Conservation (phyloP, 2,888 invertebrate genomes). For the Dynastes maya region DNA sequence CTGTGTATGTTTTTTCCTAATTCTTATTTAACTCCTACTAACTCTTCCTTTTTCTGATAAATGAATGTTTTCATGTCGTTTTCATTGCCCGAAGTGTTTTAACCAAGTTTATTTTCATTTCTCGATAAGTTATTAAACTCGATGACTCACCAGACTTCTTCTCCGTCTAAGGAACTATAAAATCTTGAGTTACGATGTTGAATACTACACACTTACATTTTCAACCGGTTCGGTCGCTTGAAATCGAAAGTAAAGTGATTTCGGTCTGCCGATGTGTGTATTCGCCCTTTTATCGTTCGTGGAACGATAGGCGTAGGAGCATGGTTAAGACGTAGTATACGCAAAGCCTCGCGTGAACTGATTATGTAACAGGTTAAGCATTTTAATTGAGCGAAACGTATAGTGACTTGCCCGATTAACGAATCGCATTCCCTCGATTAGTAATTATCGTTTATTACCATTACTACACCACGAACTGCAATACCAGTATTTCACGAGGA, state of each 20-base stretch:
- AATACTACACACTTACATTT: neutral
- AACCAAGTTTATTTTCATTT: no score
- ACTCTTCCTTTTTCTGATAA: no score
- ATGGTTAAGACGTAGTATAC: neutral
- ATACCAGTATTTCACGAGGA: no score
- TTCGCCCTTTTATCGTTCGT: no score
- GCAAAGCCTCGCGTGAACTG: slow-evolving; percentile 19
- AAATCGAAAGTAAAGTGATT: slow-evolving; percentile 37
- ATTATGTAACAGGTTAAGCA: slow-evolving; percentile 30
- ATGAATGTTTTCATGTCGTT: no score
- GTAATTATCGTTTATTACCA: no score
- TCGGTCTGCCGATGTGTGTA: neutral
- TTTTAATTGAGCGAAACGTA: slow-evolving; percentile 10
- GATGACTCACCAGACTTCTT: neutral
- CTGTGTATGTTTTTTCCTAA: no score
- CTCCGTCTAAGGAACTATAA: neutral
- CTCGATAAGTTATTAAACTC: neutral
- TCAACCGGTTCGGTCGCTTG: neutral
- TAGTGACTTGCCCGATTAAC: no score
- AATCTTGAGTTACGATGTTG: neutral
- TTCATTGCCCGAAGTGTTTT: no score
- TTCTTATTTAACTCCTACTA: no score
- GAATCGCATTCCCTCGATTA: no score
- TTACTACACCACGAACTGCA: no score
- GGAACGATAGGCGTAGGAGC: slow-evolving; percentile 12